Base-by-base conservation (phyloP, 2,797 vertebrate genomes). In the Poeciliopsis turneri region DNA sequence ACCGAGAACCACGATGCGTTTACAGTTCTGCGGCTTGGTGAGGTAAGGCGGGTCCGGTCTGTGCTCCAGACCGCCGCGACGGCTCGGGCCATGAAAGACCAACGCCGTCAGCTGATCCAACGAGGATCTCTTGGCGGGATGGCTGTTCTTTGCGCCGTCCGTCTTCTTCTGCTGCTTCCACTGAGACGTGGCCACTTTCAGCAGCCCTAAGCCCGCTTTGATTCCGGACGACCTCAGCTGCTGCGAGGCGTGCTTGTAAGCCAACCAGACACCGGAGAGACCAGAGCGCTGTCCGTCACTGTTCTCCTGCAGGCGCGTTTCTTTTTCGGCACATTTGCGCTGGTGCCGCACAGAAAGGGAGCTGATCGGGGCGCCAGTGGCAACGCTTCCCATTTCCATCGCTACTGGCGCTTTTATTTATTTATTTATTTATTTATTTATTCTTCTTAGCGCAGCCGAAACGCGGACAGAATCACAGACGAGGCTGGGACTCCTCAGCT, bases 1-100 rank as follows among this genome's bases (percentile, higher is more conserved):
- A 8, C 96, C 95, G 9, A 96, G 95, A 49, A 96, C 95, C 80
- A 96, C 96, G 15, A 96, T 88, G 83, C 95, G 94, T 77, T 92
- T 93, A 74, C 90, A 93, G 89, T 95, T 96, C 85, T 95, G 93
- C 4, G 94, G 92, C 78, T 96, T 95, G 46, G 93, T 91, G 72
- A 82, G 79, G 82, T 69, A 12, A 7, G 75, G n/a, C 0, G 72
- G 23, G 16, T 92, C 89, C 8, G 69, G 80, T 75, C 25, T 69
- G 72, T 72, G 82, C 20, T 80, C 89, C 3, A 86, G 88, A n/a
- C 64, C 84, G 18, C 92, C 75, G 15, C 91, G 87, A 10, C 84
- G 78, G 5, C 79, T 73, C 55, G 92, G 92, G 1, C 93, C 91
- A 11, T 90, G 91, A 18, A 95, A 88, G 25, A 95, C 80, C 55